A percentile compares a stretch with the other conserved stretches of the same genome.
phyloP scores from a whole-genome alignment of 2,888 invertebrate genomes.

The Timema cristinae region DNA sequence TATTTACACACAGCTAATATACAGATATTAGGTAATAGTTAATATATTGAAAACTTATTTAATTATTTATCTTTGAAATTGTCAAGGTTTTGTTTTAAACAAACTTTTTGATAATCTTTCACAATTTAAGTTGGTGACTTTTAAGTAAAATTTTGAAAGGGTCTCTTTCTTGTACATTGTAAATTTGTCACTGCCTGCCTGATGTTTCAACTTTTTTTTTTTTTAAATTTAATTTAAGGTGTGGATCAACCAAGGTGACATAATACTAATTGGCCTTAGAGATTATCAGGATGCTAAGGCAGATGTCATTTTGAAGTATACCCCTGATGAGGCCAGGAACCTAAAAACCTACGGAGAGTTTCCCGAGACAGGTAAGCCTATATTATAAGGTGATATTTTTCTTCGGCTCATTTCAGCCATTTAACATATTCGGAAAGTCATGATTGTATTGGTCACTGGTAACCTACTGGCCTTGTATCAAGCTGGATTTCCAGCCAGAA shows the following conservation, averaged over 20 bases:
- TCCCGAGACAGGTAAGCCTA: constrained; percentile 74
- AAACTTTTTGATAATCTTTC: too few relatives aligned
- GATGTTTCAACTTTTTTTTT: neutral
- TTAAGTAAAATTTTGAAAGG: neutral
- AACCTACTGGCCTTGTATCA: too few relatives aligned
- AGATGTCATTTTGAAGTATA: constrained; percentile 98
- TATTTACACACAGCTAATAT: too few relatives aligned
- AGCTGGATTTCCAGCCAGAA: too few relatives aligned
- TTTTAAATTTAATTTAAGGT: constrained; percentile 52
- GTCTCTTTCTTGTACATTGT: neutral
- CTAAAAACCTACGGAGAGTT: constrained; percentile 98
- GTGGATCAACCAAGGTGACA: constrained; percentile 99
- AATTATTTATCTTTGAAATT: too few relatives aligned
- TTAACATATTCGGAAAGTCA: too few relatives aligned
- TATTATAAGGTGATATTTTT: too few relatives aligned
- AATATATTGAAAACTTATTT: too few relatives aligned
- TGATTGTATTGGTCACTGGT: too few relatives aligned
- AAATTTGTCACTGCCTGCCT: neutral
- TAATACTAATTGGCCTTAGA: constrained; percentile 94
- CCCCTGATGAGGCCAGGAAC: constrained; percentile 98
- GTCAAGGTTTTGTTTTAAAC: too few relatives aligned
- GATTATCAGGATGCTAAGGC: constrained; percentile 98
- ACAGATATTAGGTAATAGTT: too few relatives aligned
- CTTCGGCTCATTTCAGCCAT: too few relatives aligned
- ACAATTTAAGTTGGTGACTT: neutral